phyloP scores from a whole-genome alignment of 2,797 vertebrate genomes.

The Myotis daubentonii region DNA sequence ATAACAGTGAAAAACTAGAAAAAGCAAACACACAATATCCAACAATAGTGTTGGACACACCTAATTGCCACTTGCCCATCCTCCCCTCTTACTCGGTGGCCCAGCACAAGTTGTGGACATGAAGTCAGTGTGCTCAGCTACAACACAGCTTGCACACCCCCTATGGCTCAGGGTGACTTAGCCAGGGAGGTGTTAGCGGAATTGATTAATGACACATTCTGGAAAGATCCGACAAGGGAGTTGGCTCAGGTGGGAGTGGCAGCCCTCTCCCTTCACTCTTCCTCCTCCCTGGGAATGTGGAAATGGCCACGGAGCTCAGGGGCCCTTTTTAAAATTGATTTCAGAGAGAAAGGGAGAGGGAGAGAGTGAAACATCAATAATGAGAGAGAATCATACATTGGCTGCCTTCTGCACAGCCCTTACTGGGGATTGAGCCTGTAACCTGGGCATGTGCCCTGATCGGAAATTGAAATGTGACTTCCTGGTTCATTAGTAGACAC shows the following conservation, averaged over 20 bases:
- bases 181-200: neutral
- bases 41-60: rapidly evolving
- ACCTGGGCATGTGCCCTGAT: too few species aligned
- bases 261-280: neutral
- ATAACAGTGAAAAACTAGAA: neutral
- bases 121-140: rapidly evolving
- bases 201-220: rapidly evolving
- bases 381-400: too few species aligned
- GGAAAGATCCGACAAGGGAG: neutral
- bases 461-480: too few species aligned
- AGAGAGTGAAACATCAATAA: too few species aligned
- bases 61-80: too few species aligned
- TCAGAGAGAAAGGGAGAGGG: too few species aligned
- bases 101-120: rapidly evolving
- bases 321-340: too few species aligned
- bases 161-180: rapidly evolving
- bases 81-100: neutral
- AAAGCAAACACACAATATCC: neutral
- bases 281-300: neutral
- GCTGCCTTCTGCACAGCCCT: too few species aligned
- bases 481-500: too few species aligned
- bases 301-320: neutral
- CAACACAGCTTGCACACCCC: neutral
- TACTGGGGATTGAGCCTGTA: too few species aligned
- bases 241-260: neutral